Evolutionary conservation across 2,888 invertebrate species (phyloP), one percentile per base, ranked within the genome.

Genomic region (Drosophila leonis): DNA sequence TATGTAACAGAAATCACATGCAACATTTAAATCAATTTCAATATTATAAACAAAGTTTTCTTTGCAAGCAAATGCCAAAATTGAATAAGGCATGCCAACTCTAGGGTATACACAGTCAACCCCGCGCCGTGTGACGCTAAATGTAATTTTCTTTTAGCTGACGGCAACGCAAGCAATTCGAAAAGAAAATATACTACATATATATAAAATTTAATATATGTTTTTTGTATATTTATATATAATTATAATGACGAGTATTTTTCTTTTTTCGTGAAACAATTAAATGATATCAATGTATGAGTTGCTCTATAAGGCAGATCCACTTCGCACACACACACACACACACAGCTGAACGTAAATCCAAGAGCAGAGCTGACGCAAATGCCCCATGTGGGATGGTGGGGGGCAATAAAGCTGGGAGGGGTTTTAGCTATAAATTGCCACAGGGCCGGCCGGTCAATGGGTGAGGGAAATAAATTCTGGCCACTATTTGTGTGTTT

Each of bases 311-410:
- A 63, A 65, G 66, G 63, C 62, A 80, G 44, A 44, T 31, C 75
- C 75, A 75, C 80, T 83, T 72, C 80, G 65, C n/a, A n/a, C n/a
- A n/a, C n/a, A n/a, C 65, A 65, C 65, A 55, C 65, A 57, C 65
- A 65, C 65, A 55, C 65, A 57, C 66, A 29, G 48, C 10, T 5
- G 12, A 29, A 75, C 75, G 68, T 64, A 75, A 72, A 57, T 57
- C 72, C 83, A 87, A 84, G 84, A 84, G 33, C 87, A 72, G 73
- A 82, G 44, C 82, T 83, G 86, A 83, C 83, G 83, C 79, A 86
- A 75, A 83, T 83, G 67, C 67, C 3, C 29, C 27, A 7, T 59
- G 39, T 39, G 65, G 12, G 7, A 2, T 9, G 9, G 0, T 0
- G 35, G 4, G 8, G n/a, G 6, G 8, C 10, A 3, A 24, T 24